Conservation (phyloP, 2,797 vertebrate genomes). For the Clarias pachynema region DNA sequence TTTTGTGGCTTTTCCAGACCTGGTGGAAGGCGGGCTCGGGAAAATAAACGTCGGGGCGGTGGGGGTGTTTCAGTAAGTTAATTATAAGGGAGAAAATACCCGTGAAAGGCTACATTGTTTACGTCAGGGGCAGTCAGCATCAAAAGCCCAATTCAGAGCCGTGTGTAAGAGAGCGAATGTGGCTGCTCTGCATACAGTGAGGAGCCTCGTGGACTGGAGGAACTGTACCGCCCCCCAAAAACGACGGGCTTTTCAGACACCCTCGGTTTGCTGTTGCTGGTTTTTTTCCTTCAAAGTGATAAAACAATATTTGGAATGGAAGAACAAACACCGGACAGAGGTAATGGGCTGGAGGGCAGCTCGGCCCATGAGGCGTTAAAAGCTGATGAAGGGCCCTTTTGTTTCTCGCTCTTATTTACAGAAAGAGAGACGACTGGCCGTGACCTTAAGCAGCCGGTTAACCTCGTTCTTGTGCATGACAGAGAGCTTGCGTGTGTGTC, state of each 20-base stretch:
- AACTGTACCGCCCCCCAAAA: conserved; percentile 31
- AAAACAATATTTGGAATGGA: conserved; percentile 77
- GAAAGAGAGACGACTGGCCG: conserved; percentile 14
- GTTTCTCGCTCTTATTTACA: conserved; percentile 46
- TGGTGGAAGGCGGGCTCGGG: conserved; percentile 45
- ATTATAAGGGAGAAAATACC: conserved; percentile 65
- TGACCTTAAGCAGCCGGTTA: conserved; percentile 40
- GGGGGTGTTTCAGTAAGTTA: conserved; percentile 59
- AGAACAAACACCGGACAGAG: conserved; percentile 65
- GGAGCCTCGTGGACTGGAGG: conserved; percentile 27
- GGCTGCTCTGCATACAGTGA: conserved; percentile 26
- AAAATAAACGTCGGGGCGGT: conserved; percentile 58
- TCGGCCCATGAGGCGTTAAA: conserved; percentile 1
- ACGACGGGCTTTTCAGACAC: conserved; percentile 57
- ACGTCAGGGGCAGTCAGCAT: conserved; percentile 74
- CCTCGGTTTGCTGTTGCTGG: conserved; percentile 65
- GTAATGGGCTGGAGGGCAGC: conserved; percentile 60
- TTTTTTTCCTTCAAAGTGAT: conserved; percentile 63
- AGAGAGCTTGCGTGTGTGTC: not conserved
- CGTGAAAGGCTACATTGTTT: conserved; percentile 81
- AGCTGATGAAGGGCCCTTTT: conserved; percentile 48
- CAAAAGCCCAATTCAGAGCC: conserved; percentile 74
- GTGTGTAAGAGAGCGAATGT: conserved; percentile 29
- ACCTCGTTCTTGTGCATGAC: conserved; percentile 18
- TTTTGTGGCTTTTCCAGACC: conserved; percentile 66